phyloP scores from a whole-genome alignment of 2,797 vertebrate species.

The Balearica regulorum region DNA sequence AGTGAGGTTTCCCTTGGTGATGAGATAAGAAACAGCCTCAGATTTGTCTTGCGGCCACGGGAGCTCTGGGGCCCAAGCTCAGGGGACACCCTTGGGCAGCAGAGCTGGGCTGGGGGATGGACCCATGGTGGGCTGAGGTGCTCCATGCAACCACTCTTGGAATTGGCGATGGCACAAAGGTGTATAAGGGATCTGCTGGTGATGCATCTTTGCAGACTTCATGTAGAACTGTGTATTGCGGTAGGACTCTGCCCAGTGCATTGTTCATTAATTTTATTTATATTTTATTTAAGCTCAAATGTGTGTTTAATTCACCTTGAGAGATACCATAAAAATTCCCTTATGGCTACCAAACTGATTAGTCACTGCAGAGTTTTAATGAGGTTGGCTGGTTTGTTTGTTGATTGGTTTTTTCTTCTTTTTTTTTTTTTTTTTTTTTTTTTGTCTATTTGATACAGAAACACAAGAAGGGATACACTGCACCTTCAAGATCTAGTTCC shows the following conservation, averaged over 20 bases:
- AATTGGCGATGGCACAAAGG: rapidly evolving
- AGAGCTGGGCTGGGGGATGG: not conserved
- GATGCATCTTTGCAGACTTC: not conserved
- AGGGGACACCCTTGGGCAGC: not conserved
- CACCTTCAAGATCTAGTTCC: not conserved
- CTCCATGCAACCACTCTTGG: rapidly evolving
- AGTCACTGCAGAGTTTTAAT: not conserved
- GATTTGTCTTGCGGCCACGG: not conserved
- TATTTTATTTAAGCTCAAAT: not conserved
- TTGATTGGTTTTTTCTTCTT: not conserved
- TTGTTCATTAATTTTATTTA: not conserved
- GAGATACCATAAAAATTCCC: not conserved
- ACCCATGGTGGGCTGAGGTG: too few relatives aligned
- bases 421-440: not conserved
- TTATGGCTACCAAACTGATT: not conserved
- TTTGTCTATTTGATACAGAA: not conserved
- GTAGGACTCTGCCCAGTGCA: not conserved
- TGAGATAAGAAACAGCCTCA: not conserved
- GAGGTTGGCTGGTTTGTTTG: rapidly evolving
- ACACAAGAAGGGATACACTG: not conserved
- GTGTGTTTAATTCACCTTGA: not conserved
- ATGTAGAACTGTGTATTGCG: not conserved
- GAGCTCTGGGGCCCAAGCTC: not conserved
- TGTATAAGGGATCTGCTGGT: not conserved
- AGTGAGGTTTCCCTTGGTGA: not conserved